These are phyloP conservation scores for Sarcophaga rosellei DNA, from an alignment of 2,888 invertebrate genomes.

Conservation along the genomic window DNA sequence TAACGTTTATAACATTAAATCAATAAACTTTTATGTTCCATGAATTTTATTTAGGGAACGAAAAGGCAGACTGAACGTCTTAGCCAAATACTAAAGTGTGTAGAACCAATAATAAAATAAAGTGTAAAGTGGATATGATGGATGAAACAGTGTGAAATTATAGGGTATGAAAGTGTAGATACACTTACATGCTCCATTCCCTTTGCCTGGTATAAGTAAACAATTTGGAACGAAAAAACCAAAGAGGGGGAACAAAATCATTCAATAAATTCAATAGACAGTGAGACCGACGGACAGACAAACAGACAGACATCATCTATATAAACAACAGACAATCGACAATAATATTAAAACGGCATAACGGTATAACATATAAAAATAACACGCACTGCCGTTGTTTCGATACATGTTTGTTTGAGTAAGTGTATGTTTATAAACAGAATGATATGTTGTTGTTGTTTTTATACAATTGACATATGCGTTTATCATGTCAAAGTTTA, in stretches of 20 bases:
- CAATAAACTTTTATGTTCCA: conserved; percentile 47
- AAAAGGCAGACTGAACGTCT: background rate
- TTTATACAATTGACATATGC: conserved; percentile 58
- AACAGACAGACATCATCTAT: conserved; percentile 4
- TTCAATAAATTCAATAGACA: background rate
- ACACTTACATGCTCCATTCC: background rate
- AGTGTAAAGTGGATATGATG: conserved; percentile 29
- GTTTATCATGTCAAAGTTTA: conserved; percentile 56
- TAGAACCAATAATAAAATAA: conserved; percentile 37
- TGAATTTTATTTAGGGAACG: conserved; percentile 8
- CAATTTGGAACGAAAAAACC: background rate
- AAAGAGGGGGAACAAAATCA: conserved; percentile 16
- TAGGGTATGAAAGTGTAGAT: conserved; percentile 27
- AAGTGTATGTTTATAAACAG: too few relatives aligned
- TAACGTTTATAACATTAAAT: conserved; percentile 37
- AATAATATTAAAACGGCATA: conserved; percentile 45
- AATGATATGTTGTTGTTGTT: background rate
- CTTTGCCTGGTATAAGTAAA: background rate
- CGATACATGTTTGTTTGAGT: background rate
- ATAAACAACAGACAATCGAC: conserved; percentile 19
- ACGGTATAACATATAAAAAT: conserved; percentile 4
- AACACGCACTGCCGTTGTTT: conserved; percentile 47
- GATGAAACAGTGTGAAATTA: conserved; percentile 33
- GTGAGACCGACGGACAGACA: too few relatives aligned
- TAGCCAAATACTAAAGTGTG: background rate